phyloP scores from a whole-genome alignment of 2,797 vertebrate genomes.

The Onychomys arenicola region DNA sequence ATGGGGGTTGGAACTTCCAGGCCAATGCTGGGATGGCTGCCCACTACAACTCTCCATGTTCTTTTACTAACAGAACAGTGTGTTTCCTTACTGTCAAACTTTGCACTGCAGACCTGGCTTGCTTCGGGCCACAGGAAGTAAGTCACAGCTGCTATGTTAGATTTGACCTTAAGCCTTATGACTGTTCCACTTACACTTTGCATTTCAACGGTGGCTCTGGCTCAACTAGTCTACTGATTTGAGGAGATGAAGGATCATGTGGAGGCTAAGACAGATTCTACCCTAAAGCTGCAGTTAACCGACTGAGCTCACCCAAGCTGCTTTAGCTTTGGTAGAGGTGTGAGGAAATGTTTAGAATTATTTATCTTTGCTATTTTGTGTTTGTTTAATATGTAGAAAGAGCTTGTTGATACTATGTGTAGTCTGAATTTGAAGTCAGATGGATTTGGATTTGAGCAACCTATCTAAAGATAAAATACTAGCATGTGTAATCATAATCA shows the following conservation, averaged over 20 bases:
- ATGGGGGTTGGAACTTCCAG: no score
- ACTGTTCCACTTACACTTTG: neutral
- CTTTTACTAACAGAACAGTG: constrained; percentile 19
- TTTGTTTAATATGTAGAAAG: neutral
- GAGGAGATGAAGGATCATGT: neutral
- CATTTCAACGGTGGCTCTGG: neutral
- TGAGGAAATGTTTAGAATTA: neutral
- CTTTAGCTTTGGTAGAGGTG: neutral
- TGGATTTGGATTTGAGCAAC: neutral
- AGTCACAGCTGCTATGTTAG: neutral
- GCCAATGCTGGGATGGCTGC: no score
- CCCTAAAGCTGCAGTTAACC: neutral
- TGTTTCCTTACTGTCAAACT: neutral
- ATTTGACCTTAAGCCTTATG: neutral
- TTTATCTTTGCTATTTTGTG: constrained; percentile 13
- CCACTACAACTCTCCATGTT: no score
- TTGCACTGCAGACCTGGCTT: neutral
- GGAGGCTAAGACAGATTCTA: neutral
- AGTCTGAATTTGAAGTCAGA: constrained; percentile 19
- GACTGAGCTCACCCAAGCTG: neutral
- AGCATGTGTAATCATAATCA: neutral
- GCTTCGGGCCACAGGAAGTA: neutral
- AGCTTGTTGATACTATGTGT: neutral
- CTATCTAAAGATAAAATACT: constrained; percentile 33
- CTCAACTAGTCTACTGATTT: neutral